Conservation (phyloP, 2,113 vertebrate genomes). For the Cyprinodon variegatus region DNA sequence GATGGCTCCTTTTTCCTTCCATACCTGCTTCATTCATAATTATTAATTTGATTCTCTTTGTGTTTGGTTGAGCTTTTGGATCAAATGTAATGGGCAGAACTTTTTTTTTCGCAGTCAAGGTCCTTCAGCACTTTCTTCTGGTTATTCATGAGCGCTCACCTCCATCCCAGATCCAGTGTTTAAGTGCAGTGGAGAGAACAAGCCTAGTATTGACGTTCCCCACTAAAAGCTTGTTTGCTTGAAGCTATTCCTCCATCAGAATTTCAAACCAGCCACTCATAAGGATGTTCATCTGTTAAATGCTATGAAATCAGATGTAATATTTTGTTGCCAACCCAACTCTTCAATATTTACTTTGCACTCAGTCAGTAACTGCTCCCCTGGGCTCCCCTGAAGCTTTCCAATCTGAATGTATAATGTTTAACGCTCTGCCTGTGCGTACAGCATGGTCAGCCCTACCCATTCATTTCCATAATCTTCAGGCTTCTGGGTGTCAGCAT, state of each 20-base stretch:
- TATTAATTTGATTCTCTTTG: no score
- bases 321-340: constrained; percentile 48
- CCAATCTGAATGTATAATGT: constrained; percentile 49
- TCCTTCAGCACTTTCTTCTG: no score
- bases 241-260: neutral
- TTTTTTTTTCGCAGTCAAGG: no score
- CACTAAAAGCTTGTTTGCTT: neutral
- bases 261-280: neutral
- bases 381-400: constrained; percentile 38
- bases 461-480: constrained; percentile 58
- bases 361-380: constrained; percentile 50
- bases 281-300: constrained; percentile 6
- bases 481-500: constrained; percentile 43
- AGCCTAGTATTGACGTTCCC: neutral
- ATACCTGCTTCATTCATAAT: no score
- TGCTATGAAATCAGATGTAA: constrained; percentile 24
- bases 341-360: constrained; percentile 56
- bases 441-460: constrained; percentile 45
- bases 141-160: no score
- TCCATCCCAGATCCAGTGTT: no score
- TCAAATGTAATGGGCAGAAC: no score
- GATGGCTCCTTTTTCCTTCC: no score
- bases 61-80: no score
- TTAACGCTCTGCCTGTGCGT: constrained; percentile 30
- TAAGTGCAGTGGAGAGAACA: no score